A percentile compares a stretch with the other conserved stretches of the same genome.
Conservation (phyloP, 2,888 invertebrate genomes). For the Nesidiocoris tenuis region DNA sequence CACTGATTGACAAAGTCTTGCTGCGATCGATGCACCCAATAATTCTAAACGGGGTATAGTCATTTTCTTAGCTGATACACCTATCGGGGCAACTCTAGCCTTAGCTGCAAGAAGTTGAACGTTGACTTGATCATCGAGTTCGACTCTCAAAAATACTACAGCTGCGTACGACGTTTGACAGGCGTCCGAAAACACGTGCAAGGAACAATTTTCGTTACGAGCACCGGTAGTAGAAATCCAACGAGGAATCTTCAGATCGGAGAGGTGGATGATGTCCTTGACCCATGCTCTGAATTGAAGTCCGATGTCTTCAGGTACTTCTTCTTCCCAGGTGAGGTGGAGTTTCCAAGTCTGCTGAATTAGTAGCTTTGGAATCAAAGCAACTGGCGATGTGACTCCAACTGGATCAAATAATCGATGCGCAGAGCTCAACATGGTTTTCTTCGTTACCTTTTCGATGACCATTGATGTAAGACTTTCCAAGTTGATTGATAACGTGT, state of each 20-base stretch:
- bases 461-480: slow-evolving; percentile 2
- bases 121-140: slow-evolving; percentile 36
- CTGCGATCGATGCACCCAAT: slow-evolving; percentile 51
- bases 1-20: slow-evolving; percentile 47
- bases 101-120: slow-evolving; percentile 51
- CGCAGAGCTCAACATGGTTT: slow-evolving; percentile 26
- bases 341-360: slow-evolving; percentile 29
- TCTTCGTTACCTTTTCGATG: slow-evolving; percentile 33
- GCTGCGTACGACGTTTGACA: slow-evolving; percentile 51
- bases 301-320: slow-evolving; percentile 14
- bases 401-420: slow-evolving; percentile 40
- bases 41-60: slow-evolving; percentile 53
- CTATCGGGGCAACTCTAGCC: slow-evolving; percentile 51
- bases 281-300: slow-evolving; percentile 43
- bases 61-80: slow-evolving; percentile 41
- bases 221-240: background rate
- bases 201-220: slow-evolving; percentile 21
- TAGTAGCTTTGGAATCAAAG: slow-evolving; percentile 25
- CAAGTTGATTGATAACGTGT: background rate
- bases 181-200: slow-evolving; percentile 52
- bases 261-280: slow-evolving; percentile 44
- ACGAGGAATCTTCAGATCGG: slow-evolving; percentile 48
- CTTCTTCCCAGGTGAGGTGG: slow-evolving; percentile 2
- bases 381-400: slow-evolving; percentile 12
- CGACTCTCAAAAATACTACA: slow-evolving; percentile 49